Percentiles rank a stretch among this genome's conserved stretches.
Conservation (phyloP, 2,113 vertebrate species). For the Ovibos moschatus region DNA sequence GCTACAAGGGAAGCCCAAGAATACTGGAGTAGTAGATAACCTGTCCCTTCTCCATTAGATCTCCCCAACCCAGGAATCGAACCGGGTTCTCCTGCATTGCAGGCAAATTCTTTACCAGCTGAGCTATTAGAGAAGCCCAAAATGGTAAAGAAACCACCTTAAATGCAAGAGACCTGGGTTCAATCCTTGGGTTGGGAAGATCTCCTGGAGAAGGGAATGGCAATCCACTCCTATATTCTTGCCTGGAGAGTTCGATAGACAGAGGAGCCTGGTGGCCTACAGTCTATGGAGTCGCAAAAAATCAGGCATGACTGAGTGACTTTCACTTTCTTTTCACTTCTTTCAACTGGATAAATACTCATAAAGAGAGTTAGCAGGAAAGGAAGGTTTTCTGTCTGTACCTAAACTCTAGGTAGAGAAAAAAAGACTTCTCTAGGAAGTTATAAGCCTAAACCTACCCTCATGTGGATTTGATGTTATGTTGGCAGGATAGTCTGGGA, state of each 20-base stretch:
- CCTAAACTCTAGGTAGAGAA: background rate
- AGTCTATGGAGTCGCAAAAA: background rate
- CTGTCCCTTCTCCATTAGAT: background rate
- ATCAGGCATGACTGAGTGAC: background rate
- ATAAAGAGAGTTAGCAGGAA: background rate
- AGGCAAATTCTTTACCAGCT: background rate
- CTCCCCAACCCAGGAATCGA: background rate
- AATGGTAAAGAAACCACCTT: background rate
- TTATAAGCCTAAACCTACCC: background rate
- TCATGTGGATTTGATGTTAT: background rate
- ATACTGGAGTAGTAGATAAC: background rate
- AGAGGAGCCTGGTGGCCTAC: background rate
- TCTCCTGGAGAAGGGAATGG: background rate
- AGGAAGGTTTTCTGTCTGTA: background rate
- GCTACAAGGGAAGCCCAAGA: background rate
- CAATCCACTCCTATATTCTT: background rate
- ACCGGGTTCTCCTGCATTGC: background rate
- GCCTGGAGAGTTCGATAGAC: background rate
- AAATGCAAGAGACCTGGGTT: background rate
- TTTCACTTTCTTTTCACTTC: background rate
- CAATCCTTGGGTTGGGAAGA: background rate
- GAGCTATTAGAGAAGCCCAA: background rate
- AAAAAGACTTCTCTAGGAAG: background rate
- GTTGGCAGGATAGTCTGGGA: background rate
- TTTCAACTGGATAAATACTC: background rate